Conservation (phyloP, 1,140 invertebrate species). For the Drosophila sulfurigaster region DNA sequence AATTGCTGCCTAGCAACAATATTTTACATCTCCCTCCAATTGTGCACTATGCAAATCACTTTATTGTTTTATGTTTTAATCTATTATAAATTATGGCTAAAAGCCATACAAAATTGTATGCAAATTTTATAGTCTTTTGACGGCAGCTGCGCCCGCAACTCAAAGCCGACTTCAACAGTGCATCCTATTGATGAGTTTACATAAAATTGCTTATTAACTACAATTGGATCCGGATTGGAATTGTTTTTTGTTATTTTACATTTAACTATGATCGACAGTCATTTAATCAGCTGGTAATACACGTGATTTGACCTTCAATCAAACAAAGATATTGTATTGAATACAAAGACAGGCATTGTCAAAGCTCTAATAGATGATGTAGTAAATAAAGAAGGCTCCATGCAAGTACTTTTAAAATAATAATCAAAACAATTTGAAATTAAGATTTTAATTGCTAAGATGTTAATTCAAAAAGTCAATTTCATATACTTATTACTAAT, state of each 20-base stretch:
- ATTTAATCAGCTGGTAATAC: neutral
- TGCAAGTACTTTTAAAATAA: too few relatives aligned
- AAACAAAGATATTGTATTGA: neutral
- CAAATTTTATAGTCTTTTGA: conserved; percentile 64
- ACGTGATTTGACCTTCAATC: neutral
- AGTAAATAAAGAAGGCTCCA: too few relatives aligned
- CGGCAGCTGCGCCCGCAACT: conserved; percentile 38
- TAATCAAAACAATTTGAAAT: too few relatives aligned
- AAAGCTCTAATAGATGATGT: neutral
- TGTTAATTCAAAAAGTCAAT: too few relatives aligned
- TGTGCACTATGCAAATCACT: conserved; percentile 61
- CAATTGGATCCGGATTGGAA: conserved; percentile 62
- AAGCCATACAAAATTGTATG: conserved; percentile 60
- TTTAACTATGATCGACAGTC: conserved; percentile 4
- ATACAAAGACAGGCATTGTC: neutral
- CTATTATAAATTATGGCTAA: conserved; percentile 45
- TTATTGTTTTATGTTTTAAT: conserved; percentile 67
- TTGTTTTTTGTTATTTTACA: conserved; percentile 8
- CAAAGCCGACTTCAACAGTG: conserved; percentile 31
- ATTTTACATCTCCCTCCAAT: neutral
- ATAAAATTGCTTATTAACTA: conserved; percentile 39
- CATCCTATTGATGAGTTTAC: conserved; percentile 36
- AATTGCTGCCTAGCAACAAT: conserved; percentile 39
- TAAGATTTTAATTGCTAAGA: too few relatives aligned
- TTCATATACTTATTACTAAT: too few relatives aligned